phyloP scores from a whole-genome alignment of 2,113 vertebrate genomes.

The Sinocyclocheilus anophthalmus region DNA sequence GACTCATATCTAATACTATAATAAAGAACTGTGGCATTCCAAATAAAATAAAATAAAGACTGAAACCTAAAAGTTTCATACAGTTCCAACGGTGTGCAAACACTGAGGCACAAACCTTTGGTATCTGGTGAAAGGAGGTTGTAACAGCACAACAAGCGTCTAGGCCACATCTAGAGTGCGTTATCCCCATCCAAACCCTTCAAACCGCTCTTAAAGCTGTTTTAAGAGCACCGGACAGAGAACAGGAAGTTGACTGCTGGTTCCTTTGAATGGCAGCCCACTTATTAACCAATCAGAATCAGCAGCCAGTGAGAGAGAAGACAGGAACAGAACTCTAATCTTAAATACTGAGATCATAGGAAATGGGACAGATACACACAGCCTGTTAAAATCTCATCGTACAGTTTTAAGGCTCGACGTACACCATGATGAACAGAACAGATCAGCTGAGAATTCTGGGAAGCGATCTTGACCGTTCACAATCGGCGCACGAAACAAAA shows the following conservation, averaged over 20 bases:
- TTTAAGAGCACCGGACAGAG: neutral
- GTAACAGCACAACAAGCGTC: slow-evolving; percentile 26
- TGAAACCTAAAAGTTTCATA: slow-evolving; percentile 75
- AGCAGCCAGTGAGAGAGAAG: neutral
- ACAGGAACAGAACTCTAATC: neutral
- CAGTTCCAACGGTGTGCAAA: slow-evolving; percentile 28
- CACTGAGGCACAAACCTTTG: slow-evolving; percentile 45
- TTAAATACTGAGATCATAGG: slow-evolving; percentile 32
- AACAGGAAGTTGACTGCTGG: neutral
- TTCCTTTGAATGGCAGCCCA: neutral
- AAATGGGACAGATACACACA: slow-evolving; percentile 5
- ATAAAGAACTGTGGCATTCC: slow-evolving; percentile 52
- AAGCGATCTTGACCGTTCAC: neutral
- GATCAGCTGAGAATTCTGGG: slow-evolving; percentile 29
- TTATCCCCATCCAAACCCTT: neutral
- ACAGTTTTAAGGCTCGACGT: slow-evolving; percentile 35
- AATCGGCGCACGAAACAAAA: neutral
- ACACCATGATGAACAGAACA: slow-evolving; percentile 14
- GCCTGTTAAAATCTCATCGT: slow-evolving; percentile 28
- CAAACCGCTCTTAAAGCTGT: neutral
- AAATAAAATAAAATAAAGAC: slow-evolving; percentile 68
- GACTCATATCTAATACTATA: slow-evolving; percentile 47
- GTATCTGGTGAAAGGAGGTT: slow-evolving; percentile 33
- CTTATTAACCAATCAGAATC: slow-evolving; percentile 2
- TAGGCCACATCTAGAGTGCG: slow-evolving; percentile 18